Base-by-base conservation (phyloP, 2,113 vertebrate species). In the Rattus rattus region DNA sequence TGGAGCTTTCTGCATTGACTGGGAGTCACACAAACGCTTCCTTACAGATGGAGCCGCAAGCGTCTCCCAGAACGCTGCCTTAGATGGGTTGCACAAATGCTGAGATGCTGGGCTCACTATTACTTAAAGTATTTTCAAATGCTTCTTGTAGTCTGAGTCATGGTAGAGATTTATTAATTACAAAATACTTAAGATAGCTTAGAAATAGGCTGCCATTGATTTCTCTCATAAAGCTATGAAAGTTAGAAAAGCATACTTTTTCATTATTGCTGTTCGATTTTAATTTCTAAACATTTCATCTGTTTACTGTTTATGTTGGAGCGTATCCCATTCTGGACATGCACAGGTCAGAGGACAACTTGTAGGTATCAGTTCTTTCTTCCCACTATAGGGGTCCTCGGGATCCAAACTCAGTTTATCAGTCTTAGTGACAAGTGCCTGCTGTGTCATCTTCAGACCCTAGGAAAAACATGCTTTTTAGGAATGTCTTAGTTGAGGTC, bases 211-310 rank as follows among this genome's bases (percentile, higher is more conserved):
- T 77, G n/a, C 47, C 80, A 72, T 8, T 52, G 30, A 84, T 72
- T 95, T 94, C 56, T 90, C 87, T 63, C 94, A 94, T 92, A 84
- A 72, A 95, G 56, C 20, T 75, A 90, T 17, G 81, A 43, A 70
- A 81, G 11, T 77, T 90, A 90, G 67, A 72, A 88, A 92, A 95
- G 49, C 3, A 54, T n/a, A 85, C 56, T 92, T 88, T 63, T 28
- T 63, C n/a, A 26, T 61, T 81, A 19, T 77, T 47, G 26, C n/a
- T 63, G 36, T 43, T 84, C 26, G 59, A 39, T 39, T 80, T 84
- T 84, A 84, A 84, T 63, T 84, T 84, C 56, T 63, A 63, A 84
- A 84, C 28, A 63, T 61, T 39, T 2, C n/a, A 84, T 61, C 36
- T 83, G 22, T 61, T 61, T 61, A 39, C 61, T 83, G 56, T 28